Evolutionary conservation across 2,888 invertebrate species (phyloP), one percentile per base, ranked within the genome.

Genomic region (Dorcus parallelipipedus): DNA sequence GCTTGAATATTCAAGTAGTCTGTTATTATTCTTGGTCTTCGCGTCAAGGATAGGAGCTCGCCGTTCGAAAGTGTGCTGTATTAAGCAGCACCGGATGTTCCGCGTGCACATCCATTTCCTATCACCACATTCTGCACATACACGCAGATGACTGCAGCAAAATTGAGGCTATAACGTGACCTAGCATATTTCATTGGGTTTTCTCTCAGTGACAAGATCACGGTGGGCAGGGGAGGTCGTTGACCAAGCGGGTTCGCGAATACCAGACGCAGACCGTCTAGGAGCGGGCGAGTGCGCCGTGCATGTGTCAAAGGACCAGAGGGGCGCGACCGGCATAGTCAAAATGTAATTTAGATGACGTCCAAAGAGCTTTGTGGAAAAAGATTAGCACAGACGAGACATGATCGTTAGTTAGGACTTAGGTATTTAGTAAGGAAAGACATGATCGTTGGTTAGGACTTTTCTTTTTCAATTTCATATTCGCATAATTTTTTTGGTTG

Each of bases 111-210:
- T 45, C 6, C 14, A 45, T 45, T 45, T 45, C 45, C 45, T 10
- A 45, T 45, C 9, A 3, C 26, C 26, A 33, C 45, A 45, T 10
- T 45, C 20, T 45, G 20, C 40, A 54, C 49, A 23, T 9, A 43
- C 38, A 41, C 38, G 49, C 55, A 51, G 9, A 45, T 45, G 17
- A 10, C n/a, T 41, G 38, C 14, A 23, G 52, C 42, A 40, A 56
- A 58, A 64, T 61, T 61, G 60, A 58, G 60, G 62, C 62, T 64
- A 64, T 60, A 60, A 66, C 69, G 69, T 69, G 70, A 70, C 70
- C 70, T 67, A 69, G 69, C 69, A 68, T 68, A 69, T 69, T 68
- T 64, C 70, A 70, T 70, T 69, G 65, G 68, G 68, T 63, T 70
- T 70, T 67, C 68, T 66, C 68, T 64, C 65, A 65, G 64, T 66